Percentiles rank a stretch among this genome's conserved stretches.
Conservation (phyloP, 2,797 vertebrate genomes). For the Pelobates cultripes region DNA sequence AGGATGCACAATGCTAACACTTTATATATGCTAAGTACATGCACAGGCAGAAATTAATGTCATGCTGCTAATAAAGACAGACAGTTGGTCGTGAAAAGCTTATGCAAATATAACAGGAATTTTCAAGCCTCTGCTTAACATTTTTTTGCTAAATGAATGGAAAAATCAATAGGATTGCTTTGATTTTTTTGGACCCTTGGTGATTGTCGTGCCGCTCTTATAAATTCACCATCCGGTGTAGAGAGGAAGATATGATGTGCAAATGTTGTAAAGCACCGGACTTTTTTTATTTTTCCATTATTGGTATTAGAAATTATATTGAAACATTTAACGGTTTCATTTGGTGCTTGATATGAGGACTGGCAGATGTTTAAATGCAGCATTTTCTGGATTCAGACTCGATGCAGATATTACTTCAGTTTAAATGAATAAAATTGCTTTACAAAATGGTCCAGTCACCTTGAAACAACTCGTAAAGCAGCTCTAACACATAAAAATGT, state of each 20-base stretch:
- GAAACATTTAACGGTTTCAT: too few relatives aligned
- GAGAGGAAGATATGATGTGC: background rate
- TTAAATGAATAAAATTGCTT: too few relatives aligned
- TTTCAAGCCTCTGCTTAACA: background rate
- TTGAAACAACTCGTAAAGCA: too few relatives aligned
- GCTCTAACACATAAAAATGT: too few relatives aligned
- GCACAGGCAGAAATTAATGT: constrained; percentile 36
- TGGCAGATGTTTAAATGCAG: too few relatives aligned
- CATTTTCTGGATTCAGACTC: too few relatives aligned
- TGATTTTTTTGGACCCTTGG: background rate
- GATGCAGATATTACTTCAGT: too few relatives aligned
- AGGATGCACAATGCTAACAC: background rate
- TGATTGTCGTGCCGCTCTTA: background rate
- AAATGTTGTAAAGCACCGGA: background rate
- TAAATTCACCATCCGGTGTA: background rate
- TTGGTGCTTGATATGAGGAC: too few relatives aligned
- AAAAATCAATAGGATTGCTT: constrained; percentile 32
- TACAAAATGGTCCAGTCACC: too few relatives aligned
- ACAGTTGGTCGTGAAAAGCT: constrained; percentile 27
- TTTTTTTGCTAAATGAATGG: constrained; percentile 16
- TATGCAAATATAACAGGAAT: constrained; percentile 24
- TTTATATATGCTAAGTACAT: constrained; percentile 48
- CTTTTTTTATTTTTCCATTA: background rate
- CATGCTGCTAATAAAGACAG: constrained; percentile 34
- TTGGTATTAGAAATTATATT: too few relatives aligned